Percentiles rank a stretch among this genome's conserved stretches.
phyloP scores from a whole-genome alignment of 2,888 invertebrate genomes.

The Lypha dubia region DNA sequence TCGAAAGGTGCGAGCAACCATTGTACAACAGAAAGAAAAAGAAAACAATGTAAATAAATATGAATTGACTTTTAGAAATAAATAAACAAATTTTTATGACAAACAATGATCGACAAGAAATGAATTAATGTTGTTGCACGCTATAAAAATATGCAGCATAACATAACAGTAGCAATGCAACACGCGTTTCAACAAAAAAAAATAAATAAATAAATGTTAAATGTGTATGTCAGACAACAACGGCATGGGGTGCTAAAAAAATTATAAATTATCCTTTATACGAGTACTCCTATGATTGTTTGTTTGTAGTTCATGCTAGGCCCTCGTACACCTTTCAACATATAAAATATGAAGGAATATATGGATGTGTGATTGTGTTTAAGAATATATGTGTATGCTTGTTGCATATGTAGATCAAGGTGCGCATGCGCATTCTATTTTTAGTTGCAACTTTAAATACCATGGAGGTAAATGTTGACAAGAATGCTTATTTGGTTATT shows the following conservation, averaged over 20 bases:
- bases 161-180: conserved; percentile 42
- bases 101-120: conserved; percentile 56
- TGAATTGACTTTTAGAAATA: conserved; percentile 50
- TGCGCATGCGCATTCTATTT: conserved; percentile 55
- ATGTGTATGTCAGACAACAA: conserved; percentile 66
- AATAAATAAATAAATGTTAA: conserved; percentile 43
- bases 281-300: too few species aligned
- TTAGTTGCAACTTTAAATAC: conserved; percentile 56
- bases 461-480: conserved; percentile 73
- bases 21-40: neutral
- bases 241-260: conserved; percentile 58
- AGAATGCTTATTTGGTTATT: conserved; percentile 73
- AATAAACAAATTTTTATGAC: conserved; percentile 69
- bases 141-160: conserved; percentile 26
- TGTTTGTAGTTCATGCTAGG: conserved; percentile 38
- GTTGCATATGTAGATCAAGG: conserved; percentile 44
- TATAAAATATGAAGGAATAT: conserved; percentile 57
- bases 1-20: neutral
- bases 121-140: conserved; percentile 52
- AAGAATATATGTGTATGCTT: conserved; percentile 4
- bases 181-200: conserved; percentile 15
- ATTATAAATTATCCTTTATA: conserved; percentile 24
- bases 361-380: neutral
- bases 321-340: conserved; percentile 65
- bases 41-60: conserved; percentile 45